Evolutionary conservation across 2,888 invertebrate genomes (phyloP).

Genomic region (Octonoba sinensis): DNA sequence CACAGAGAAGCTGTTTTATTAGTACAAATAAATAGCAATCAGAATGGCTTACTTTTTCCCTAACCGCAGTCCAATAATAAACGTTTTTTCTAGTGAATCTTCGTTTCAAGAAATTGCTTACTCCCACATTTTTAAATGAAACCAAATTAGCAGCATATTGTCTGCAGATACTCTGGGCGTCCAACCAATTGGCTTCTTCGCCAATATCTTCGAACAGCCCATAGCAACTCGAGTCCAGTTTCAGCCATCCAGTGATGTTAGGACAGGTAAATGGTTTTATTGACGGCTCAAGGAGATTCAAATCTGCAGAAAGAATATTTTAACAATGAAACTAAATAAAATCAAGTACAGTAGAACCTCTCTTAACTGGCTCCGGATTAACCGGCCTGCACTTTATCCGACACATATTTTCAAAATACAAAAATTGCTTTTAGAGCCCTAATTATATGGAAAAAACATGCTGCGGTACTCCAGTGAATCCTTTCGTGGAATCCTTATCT

Average conservation of each 20-base stretch:
- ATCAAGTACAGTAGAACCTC: too few species aligned
- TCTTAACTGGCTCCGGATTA: too few species aligned
- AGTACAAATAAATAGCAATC: too few species aligned
- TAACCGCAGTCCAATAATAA: conserved; percentile 40
- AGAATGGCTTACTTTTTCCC: conserved; percentile 24
- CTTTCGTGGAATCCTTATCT: too few species aligned
- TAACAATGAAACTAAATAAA: not conserved
- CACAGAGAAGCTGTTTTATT: too few species aligned
- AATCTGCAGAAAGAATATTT: conserved; percentile 24
- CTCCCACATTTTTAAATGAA: conserved; percentile 4
- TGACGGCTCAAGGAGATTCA: conserved; percentile 9
- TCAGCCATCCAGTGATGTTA: conserved; percentile 22
- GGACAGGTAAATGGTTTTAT: conserved; percentile 33
- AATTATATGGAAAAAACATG: too few species aligned
- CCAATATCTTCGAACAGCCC: conserved; percentile 14
- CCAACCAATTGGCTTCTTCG: conserved; percentile 11
- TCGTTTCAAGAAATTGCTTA: conserved; percentile 18
- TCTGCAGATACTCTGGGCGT: conserved; percentile 31
- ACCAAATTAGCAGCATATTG: conserved; percentile 7
- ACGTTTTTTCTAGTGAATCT: not conserved
- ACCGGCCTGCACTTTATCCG: too few species aligned
- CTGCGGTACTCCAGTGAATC: too few species aligned
- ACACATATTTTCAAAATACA: too few species aligned
- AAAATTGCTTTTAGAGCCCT: too few species aligned
- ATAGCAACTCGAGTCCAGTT: conserved; percentile 29